A percentile compares a stretch with the other conserved stretches of the same genome.
phyloP scores from a whole-genome alignment of 2,888 invertebrate genomes.

The Polydrusus cervinus region DNA sequence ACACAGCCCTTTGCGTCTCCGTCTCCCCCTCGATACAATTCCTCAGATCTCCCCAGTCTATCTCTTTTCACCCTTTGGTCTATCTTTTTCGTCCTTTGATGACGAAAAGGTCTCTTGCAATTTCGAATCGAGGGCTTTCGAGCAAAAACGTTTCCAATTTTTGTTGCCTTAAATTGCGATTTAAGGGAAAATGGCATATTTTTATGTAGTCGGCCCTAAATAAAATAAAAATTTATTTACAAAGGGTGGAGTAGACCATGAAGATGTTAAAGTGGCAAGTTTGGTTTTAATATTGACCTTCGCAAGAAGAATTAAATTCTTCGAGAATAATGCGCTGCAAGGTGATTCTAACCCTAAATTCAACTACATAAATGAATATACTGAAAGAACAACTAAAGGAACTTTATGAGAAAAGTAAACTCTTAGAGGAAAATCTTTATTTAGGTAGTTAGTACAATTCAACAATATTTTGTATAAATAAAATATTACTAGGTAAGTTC shows the following conservation, averaged over 20 bases:
- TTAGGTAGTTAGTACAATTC: too few species aligned
- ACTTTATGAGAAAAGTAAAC: too few species aligned
- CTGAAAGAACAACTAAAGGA: too few species aligned
- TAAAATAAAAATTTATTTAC: conserved; percentile 4
- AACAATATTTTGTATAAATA: too few species aligned
- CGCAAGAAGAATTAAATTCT: too few species aligned
- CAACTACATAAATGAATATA: too few species aligned
- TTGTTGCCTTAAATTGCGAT: conserved; percentile 42
- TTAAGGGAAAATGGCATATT: conserved; percentile 21
- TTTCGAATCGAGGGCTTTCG: conserved; percentile 43
- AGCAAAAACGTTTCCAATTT: conserved; percentile 52
- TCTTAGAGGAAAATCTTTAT: too few species aligned
- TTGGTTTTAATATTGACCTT: too few species aligned
- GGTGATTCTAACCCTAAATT: too few species aligned
- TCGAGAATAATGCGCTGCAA: too few species aligned
- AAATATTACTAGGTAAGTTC: too few species aligned
- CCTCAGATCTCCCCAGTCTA: conserved; percentile 30
- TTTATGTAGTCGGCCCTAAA: not conserved
- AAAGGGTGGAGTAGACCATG: not conserved
- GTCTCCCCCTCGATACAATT: conserved; percentile 45
- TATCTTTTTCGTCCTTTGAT: conserved; percentile 42
- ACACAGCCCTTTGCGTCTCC: conserved; percentile 52
- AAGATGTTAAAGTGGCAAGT: not conserved
- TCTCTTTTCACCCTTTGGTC: conserved; percentile 27
- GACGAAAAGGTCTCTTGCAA: conserved; percentile 45